Conservation (phyloP, 2,888 invertebrate species). For the Mythimna lalbum region DNA sequence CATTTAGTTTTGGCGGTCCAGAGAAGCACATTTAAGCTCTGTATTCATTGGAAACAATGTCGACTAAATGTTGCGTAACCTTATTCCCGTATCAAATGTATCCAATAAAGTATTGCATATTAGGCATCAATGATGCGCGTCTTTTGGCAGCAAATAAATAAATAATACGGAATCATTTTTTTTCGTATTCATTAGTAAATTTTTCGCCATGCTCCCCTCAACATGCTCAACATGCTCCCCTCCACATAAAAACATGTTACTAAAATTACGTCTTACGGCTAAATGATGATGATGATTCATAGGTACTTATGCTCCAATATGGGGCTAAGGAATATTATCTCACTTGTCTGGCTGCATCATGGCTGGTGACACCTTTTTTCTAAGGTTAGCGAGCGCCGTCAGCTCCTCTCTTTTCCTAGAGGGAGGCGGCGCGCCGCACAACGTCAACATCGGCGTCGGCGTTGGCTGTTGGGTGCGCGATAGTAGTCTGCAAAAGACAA, state of each 20-base stretch:
- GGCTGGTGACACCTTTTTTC: conserved; percentile 92
- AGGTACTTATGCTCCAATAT: not conserved
- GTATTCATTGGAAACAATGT: too few relatives aligned
- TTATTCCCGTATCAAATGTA: not conserved
- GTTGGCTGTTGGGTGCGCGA: conserved; percentile 77
- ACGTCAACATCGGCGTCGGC: conserved; percentile 84
- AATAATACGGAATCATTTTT: not conserved
- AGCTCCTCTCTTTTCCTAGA: conserved; percentile 93
- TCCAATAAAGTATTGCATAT: not conserved
- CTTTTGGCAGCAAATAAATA: too few relatives aligned
- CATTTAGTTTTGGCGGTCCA: too few relatives aligned
- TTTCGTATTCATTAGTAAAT: too few relatives aligned
- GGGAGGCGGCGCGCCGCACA: conserved; percentile 90
- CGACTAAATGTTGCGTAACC: too few relatives aligned
- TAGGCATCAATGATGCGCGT: not conserved
- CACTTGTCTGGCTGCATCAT: conserved; percentile 84
- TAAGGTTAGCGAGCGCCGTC: conserved; percentile 92
- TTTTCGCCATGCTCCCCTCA: too few relatives aligned
- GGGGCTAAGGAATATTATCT: conserved; percentile 25
- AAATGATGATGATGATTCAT: too few relatives aligned
- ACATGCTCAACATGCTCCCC: too few relatives aligned
- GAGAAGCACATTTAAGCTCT: too few relatives aligned
- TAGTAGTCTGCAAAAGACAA: conserved; percentile 69
- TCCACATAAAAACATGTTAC: not conserved
- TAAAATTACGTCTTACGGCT: not conserved